Conservation (phyloP, 2,888 invertebrate genomes). For the Pristionchus maxplancki region DNA sequence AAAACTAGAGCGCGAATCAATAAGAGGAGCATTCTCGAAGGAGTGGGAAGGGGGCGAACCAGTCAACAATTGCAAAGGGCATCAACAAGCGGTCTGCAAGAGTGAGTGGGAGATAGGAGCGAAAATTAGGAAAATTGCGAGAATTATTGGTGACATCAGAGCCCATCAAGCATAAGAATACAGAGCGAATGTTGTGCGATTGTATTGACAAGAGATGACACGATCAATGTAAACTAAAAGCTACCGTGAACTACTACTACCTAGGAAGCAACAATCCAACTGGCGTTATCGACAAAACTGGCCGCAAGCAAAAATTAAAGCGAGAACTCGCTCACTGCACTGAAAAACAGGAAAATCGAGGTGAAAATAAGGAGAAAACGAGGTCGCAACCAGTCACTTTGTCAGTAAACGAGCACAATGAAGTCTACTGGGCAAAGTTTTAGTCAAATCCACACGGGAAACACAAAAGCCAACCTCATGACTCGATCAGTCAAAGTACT, state of each 20-base stretch:
- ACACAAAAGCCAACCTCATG: not conserved
- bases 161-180: too few relatives aligned
- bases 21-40: too few relatives aligned
- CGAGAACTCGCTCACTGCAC: not conserved
- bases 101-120: too few relatives aligned
- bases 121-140: too few relatives aligned
- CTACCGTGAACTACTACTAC: not conserved
- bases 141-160: too few relatives aligned
- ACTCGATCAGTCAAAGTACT: constrained; percentile 25
- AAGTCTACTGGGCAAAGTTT: too few relatives aligned
- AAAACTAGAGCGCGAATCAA: too few relatives aligned
- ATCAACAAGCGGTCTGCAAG: too few relatives aligned
- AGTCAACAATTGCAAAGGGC: too few relatives aligned
- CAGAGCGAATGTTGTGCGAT: too few relatives aligned
- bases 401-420: not conserved
- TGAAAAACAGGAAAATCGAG: not conserved
- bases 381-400: not conserved
- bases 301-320: not conserved
- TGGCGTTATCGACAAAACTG: not conserved
- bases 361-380: constrained; percentile 4
- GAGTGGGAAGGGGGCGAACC: too few relatives aligned
- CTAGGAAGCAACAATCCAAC: not conserved
- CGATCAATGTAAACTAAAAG: too few relatives aligned
- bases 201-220: not conserved
- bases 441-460: not conserved